These are phyloP conservation scores for Thermophis baileyi DNA, from an alignment of 2,113 vertebrate species.

Conservation along the genomic window DNA sequence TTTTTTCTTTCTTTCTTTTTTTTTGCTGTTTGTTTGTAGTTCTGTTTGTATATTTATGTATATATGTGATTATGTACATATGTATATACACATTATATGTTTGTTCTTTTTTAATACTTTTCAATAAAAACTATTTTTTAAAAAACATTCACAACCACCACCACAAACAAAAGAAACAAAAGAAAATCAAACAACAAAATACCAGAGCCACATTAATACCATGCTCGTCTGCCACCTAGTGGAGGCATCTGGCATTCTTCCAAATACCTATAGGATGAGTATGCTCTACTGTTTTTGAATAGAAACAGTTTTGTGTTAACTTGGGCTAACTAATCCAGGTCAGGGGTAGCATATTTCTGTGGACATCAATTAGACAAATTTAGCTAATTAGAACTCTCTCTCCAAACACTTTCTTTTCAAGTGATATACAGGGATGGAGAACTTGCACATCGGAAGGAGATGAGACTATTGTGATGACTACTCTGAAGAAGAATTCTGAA, in stretches of 20 bases:
- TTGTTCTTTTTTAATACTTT: too few species aligned
- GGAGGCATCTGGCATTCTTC: conserved; percentile 48
- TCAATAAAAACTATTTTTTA: too few species aligned
- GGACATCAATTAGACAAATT: not conserved
- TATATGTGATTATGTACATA: too few species aligned
- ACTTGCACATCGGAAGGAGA: not conserved
- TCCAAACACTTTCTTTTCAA: not conserved
- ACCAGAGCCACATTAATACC: conserved; percentile 43
- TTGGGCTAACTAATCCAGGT: not conserved
- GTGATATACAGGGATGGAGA: not conserved
- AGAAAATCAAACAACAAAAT: not conserved
- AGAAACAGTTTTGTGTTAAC: not conserved
- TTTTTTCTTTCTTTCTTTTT: too few species aligned
- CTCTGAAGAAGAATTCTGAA: not conserved
- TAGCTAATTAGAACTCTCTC: not conserved
- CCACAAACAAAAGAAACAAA: conserved; percentile 8
- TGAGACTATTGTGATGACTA: not conserved
- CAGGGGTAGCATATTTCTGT: not conserved
- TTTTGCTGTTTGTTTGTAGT: too few species aligned
- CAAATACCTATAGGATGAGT: not conserved
- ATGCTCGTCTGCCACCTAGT: conserved; percentile 72
- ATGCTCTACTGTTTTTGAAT: not conserved
- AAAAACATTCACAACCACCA: not conserved
- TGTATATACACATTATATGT: too few species aligned
- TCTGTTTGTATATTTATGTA: too few species aligned